Conservation (phyloP, 2,113 vertebrate genomes). For the Egretta garzetta region DNA sequence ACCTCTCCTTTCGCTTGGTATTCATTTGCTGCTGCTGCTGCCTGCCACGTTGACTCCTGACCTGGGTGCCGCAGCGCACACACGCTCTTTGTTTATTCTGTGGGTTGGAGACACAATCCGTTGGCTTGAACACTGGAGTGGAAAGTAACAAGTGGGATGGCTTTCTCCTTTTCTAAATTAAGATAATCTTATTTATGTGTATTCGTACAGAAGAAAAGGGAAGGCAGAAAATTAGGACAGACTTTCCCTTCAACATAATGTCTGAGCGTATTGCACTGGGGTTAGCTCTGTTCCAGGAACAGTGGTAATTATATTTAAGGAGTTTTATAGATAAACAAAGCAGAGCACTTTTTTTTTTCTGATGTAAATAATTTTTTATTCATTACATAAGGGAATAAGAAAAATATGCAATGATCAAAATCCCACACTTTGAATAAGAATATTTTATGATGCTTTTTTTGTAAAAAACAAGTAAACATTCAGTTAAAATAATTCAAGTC, state of each 20-base stretch:
- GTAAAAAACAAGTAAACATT: neutral
- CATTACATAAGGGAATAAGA: neutral
- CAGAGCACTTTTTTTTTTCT: neutral
- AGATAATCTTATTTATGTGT: neutral
- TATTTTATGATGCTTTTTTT: neutral
- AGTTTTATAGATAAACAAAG: neutral
- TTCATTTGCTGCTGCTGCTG: neutral
- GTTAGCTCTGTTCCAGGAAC: neutral
- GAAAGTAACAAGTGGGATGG: neutral
- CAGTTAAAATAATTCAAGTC: neutral
- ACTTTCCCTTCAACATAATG: neutral
- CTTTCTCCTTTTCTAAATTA: neutral
- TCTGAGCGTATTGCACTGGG: fast-evolving
- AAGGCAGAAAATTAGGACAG: neutral
- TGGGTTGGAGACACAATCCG: neutral
- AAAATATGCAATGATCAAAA: neutral
- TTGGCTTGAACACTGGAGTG: neutral
- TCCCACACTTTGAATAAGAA: neutral
- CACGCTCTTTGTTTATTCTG: fast-evolving
- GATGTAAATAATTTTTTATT: neutral
- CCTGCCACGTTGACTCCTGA: neutral
- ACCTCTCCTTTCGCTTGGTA: neutral
- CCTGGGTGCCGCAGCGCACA: neutral
- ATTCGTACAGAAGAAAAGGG: neutral
- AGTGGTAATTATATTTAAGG: neutral